Evolutionary conservation across 2,113 vertebrate genomes (phyloP).

Genomic region (Cryptomyrus ogoouensis): DNA sequence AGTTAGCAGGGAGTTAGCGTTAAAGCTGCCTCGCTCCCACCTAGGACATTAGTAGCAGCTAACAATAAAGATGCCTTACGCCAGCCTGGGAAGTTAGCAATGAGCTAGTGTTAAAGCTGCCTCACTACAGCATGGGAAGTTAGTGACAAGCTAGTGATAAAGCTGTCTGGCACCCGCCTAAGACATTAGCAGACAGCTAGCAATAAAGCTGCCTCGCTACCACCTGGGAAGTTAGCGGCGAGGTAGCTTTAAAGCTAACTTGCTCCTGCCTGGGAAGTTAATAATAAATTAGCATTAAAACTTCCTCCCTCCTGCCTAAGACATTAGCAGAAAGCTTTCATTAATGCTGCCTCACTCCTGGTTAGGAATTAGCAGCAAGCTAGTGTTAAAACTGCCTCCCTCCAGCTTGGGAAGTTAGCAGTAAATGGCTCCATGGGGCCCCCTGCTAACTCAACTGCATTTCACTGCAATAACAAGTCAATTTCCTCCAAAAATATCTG

Average conservation of each 20-base stretch:
- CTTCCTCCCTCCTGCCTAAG: not conserved
- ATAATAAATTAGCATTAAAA: not conserved
- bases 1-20: not conserved
- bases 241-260: not conserved
- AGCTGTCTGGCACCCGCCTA: not conserved
- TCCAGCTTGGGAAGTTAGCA: not conserved
- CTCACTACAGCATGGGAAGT: not conserved
- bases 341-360: not conserved
- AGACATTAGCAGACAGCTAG: not conserved
- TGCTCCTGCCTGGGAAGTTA: not conserved
- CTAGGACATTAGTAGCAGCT: too few relatives aligned
- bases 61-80: not conserved
- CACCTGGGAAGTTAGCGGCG: not conserved
- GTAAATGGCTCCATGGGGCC: not conserved
- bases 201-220: not conserved
- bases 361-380: not conserved
- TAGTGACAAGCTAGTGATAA: not conserved
- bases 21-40: not conserved
- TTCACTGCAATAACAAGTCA: not conserved
- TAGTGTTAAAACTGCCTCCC: not conserved
- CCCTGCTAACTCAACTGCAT: not conserved
- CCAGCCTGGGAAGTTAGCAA: too few relatives aligned
- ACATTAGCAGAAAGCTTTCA: not conserved
- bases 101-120: not conserved
- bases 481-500: not conserved